A percentile compares a stretch with the other conserved stretches of the same genome.
Conservation (phyloP, 2,888 invertebrate genomes). For the Plemyria rubiginata region DNA sequence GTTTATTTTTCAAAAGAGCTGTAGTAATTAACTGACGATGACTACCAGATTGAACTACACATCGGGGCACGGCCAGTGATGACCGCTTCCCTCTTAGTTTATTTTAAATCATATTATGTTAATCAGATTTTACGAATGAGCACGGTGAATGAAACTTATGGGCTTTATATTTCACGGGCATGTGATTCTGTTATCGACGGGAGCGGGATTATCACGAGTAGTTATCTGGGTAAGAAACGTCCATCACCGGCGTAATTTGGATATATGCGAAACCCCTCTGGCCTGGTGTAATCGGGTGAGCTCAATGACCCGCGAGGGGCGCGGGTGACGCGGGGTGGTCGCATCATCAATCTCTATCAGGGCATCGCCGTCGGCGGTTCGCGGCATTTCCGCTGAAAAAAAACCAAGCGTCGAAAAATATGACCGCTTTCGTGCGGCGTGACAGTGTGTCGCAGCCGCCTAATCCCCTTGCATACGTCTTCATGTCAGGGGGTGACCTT, state of each 20-base stretch:
- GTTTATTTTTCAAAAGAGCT: conserved; percentile 43
- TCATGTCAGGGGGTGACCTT: conserved; percentile 28
- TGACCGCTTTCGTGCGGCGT: conserved; percentile 62
- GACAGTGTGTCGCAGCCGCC: conserved; percentile 44
- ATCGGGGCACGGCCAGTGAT: conserved; percentile 37
- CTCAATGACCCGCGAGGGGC: conserved; percentile 67
- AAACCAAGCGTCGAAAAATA: conserved; percentile 71
- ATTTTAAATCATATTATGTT: conserved; percentile 20
- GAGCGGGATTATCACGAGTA: conserved; percentile 60
- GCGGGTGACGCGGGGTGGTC: conserved; percentile 47
- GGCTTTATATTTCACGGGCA: conserved; percentile 6
- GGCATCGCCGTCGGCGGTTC: conserved; percentile 59
- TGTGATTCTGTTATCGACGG: conserved; percentile 40
- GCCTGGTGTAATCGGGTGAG: conserved; percentile 73
- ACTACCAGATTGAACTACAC: conserved; percentile 45
- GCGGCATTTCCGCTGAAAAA: conserved; percentile 59
- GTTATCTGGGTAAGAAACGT: conserved; percentile 77
- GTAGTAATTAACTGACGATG: conserved; percentile 46
- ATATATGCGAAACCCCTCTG: conserved; percentile 80
- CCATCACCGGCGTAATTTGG: conserved; percentile 81
- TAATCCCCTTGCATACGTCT: conserved; percentile 34
- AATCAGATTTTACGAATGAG: neutral
- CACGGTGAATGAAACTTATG: neutral
- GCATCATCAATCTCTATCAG: conserved; percentile 83
- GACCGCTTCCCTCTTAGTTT: conserved; percentile 34